Conservation (phyloP, 1,140 invertebrate species). For the Drosophila gunungcola region DNA sequence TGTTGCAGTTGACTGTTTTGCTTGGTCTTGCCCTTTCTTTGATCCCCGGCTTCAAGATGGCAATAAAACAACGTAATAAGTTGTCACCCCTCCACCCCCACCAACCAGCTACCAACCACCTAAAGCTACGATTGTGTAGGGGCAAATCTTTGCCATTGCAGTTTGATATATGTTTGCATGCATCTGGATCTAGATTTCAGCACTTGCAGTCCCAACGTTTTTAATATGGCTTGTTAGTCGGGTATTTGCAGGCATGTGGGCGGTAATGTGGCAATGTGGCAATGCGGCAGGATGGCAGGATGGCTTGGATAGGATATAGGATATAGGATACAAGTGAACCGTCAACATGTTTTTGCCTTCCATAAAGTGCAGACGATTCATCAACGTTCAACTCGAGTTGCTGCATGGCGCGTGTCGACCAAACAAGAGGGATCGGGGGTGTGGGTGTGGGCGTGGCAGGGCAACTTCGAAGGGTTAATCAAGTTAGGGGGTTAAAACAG, state of each 20-base stretch:
- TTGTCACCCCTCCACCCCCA: conserved; percentile 34
- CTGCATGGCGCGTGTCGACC: conserved; percentile 8
- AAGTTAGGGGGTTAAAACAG: conserved; percentile 5
- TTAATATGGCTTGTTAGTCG: conserved; percentile 78
- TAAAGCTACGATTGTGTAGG: conserved; percentile 1
- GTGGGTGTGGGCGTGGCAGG: neutral
- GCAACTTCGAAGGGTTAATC: conserved; percentile 11
- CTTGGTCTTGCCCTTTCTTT: conserved; percentile 21
- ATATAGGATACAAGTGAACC: conserved; percentile 43
- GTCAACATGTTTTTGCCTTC: conserved; percentile 71
- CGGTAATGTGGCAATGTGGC: neutral
- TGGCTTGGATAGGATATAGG: conserved; percentile 21
- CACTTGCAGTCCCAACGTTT: conserved; percentile 53
- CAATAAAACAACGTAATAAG: conserved; percentile 83
- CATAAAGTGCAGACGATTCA: conserved; percentile 77
- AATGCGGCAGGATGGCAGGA: no score
- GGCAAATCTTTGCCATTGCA: conserved; percentile 55
- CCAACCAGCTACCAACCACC: neutral
- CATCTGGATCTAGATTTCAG: conserved; percentile 39
- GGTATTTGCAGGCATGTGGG: conserved; percentile 57
- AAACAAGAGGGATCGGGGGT: neutral
- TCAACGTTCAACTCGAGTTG: conserved; percentile 64
- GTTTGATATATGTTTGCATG: conserved; percentile 60
- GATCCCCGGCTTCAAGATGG: conserved; percentile 59
- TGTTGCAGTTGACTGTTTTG: conserved; percentile 56